Evolutionary conservation across 1,140 invertebrate species (phyloP).

Genomic region (Physella acuta): DNA sequence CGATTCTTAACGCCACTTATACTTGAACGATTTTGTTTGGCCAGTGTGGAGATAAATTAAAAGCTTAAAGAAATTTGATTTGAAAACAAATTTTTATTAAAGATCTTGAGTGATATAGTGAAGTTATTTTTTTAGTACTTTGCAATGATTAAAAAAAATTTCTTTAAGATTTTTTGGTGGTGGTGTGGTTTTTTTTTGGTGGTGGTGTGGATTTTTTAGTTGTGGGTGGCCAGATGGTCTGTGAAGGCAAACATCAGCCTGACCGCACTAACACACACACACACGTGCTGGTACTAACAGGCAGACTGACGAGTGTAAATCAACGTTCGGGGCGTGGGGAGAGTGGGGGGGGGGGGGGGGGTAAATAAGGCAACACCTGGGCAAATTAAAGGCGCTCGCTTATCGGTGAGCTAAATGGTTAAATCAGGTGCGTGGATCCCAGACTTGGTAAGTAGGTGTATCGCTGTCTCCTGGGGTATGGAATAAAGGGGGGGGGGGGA

Average conservation of each 20-base stretch:
- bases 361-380: background rate
- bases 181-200: background rate
- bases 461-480: too few species aligned
- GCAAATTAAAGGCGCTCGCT: background rate
- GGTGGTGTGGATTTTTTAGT: background rate
- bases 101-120: too few species aligned
- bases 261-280: background rate
- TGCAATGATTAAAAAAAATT: too few species aligned
- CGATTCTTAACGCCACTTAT: too few species aligned
- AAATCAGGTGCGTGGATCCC: background rate
- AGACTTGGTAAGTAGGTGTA: too few species aligned
- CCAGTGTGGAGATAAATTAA: too few species aligned
- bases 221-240: background rate
- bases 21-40: too few species aligned
- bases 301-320: constrained; percentile 9
- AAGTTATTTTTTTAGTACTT: too few species aligned
- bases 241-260: background rate
- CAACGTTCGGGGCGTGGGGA: background rate
- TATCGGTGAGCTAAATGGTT: background rate
- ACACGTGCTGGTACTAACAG: constrained; percentile 19
- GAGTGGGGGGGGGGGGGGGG: background rate
- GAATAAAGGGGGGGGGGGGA: too few species aligned
- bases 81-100: too few species aligned
- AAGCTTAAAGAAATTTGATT: too few species aligned
- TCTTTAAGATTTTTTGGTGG: background rate